These are phyloP conservation scores for Subanguina moxae DNA, from an alignment of 1,140 invertebrate genomes.

Conservation along the genomic window DNA sequence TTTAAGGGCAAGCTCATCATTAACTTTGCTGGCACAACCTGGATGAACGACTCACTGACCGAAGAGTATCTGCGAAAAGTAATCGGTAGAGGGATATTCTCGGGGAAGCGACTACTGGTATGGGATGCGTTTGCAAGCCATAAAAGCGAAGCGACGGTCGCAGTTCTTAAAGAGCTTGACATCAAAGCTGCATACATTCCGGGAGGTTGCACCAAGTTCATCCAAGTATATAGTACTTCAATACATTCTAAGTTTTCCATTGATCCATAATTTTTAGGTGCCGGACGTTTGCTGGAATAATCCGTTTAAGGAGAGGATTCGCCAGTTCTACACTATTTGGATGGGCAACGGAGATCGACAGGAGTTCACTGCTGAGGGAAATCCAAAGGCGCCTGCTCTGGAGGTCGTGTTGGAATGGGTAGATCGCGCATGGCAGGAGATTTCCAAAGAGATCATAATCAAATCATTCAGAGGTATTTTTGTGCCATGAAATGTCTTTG, in stretches of 20 bases:
- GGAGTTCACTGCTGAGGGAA: not conserved
- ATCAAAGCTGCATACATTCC: not conserved
- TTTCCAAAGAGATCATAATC: not conserved
- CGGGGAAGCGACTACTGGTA: not conserved
- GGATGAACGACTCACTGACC: not conserved
- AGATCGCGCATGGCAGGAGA: not conserved
- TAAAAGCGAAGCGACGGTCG: not conserved
- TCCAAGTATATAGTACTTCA: not conserved
- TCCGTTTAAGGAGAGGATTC: not conserved
- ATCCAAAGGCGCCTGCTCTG: not conserved
- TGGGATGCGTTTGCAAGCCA: not conserved
- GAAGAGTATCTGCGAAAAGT: not conserved
- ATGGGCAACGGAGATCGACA: not conserved
- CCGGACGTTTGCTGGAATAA: constrained; percentile 9
- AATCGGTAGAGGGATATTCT: not conserved
- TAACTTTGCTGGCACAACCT: not conserved
- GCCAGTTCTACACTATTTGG: not conserved
- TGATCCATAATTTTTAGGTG: not conserved
- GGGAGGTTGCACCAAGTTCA: not conserved
- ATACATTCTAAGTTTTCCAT: not conserved
- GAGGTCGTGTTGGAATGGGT: constrained; percentile 7
- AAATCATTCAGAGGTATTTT: constrained; percentile 6
- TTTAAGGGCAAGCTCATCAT: too few relatives aligned
- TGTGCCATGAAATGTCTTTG: too few relatives aligned
- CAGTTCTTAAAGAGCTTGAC: not conserved